phyloP scores from a whole-genome alignment of 1,140 invertebrate genomes.

The Formica exsecta region DNA sequence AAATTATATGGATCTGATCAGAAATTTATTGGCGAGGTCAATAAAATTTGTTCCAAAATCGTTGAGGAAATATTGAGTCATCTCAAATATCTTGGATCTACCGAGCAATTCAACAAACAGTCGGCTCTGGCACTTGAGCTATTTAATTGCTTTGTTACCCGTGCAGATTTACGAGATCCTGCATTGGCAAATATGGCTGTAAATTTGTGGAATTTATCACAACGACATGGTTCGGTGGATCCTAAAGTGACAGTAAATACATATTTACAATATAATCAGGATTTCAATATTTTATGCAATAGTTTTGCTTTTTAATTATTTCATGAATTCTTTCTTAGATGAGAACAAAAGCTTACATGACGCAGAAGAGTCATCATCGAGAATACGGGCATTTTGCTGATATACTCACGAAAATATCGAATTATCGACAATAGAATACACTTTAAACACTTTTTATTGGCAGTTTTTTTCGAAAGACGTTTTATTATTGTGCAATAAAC shows the following conservation, averaged over 20 bases:
- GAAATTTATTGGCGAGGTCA: conserved; percentile 94
- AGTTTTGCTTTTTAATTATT: conserved; percentile 7
- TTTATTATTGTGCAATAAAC: conserved; percentile 57
- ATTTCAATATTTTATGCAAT: neutral
- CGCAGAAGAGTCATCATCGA: conserved; percentile 77
- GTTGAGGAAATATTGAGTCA: conserved; percentile 92
- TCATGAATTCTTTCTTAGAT: conserved; percentile 70
- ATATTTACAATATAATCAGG: conserved; percentile 1
- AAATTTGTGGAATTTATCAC: conserved; percentile 93
- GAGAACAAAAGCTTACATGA: conserved; percentile 79
- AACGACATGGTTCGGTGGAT: conserved; percentile 88
- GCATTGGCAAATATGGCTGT: conserved; percentile 89
- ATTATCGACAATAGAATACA: conserved; percentile 1
- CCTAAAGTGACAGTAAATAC: conserved; percentile 85
- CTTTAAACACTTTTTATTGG: conserved; percentile 39
- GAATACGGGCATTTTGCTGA: conserved; percentile 80
- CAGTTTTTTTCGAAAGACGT: conserved; percentile 37
- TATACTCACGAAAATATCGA: conserved; percentile 79
- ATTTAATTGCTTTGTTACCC: conserved; percentile 90
- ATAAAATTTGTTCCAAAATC: conserved; percentile 92
- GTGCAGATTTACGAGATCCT: conserved; percentile 89
- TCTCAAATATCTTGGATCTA: conserved; percentile 89
- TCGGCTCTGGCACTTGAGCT: conserved; percentile 91
- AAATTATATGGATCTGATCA: conserved; percentile 95
- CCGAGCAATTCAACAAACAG: conserved; percentile 89